Evolutionary conservation across 2,113 vertebrate genomes (phyloP), one percentile per base, ranked within the genome.

Genomic region (Sinocyclocheilus rhinocerous): DNA sequence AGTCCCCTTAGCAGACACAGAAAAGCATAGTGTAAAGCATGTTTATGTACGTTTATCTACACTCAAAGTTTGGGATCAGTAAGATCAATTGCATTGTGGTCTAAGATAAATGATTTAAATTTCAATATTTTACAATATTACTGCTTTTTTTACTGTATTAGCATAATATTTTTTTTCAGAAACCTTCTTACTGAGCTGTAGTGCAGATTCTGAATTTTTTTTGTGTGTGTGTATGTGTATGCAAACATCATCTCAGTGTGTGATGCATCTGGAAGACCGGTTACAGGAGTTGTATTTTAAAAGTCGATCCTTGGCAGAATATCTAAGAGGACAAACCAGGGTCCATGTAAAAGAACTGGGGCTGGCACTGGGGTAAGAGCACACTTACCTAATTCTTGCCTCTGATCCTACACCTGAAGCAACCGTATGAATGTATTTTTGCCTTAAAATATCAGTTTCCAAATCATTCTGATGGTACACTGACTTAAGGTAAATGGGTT

Each of bases 261-360:
- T 97, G 91, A 97, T 97, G 95, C 96, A 97, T 89, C 95, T 97
- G 61, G 97, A 97, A 88, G 96, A 97, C 39, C 94, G 96, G 39
- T 92, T 97, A 13, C 96, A 97, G 82, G 97, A 97, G 91, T 92
- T 97, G 93, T 97, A 97, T 91, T 95, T 96, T 77, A 97, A 97
- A 89, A 97, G 97, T 90, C 96, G 96, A 91, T 96, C 97, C 95
- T 93, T 97, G 50, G 96, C 97, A 4, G 96, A 97, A 81, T 97
- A 97, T 87, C 94, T 97, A 67, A 94, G 94, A 86, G 97, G 96
- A 86, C 96, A 97, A 77, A 96, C 94, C 3, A 92, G 97, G 89
- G 96, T 97, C 59, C 96, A 95, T 9, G 95, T 97, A 55, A 97
- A 96, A 90, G 97, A 97, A 83, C 91, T 97, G 83, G 95, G 96